phyloP scores from a whole-genome alignment of 2,888 invertebrate genomes.

The Harpagoxenus sublaevis region DNA sequence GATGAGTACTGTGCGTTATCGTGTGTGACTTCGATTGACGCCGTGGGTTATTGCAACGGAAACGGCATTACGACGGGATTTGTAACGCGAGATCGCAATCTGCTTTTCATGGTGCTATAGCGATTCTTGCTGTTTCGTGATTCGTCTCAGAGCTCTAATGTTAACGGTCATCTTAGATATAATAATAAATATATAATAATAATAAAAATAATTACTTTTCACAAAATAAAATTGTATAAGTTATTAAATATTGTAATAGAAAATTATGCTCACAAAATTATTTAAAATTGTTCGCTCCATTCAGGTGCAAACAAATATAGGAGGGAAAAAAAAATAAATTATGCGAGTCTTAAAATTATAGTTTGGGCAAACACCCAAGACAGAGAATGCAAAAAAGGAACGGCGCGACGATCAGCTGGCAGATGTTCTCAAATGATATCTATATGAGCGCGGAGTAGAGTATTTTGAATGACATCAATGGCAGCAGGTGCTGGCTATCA shows the following conservation, averaged over 20 bases:
- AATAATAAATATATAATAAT: not conserved
- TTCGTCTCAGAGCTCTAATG: not conserved
- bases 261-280: not conserved
- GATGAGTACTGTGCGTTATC: slow-evolving; percentile 41
- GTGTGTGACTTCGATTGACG: slow-evolving; percentile 34
- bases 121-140: not conserved
- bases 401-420: slow-evolving; percentile 37
- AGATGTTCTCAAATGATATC: slow-evolving; percentile 67
- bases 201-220: not conserved
- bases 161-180: not conserved
- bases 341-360: not conserved
- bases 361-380: not conserved
- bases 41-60: slow-evolving; percentile 24
- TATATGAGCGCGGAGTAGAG: slow-evolving; percentile 36
- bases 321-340: not conserved
- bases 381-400: slow-evolving; percentile 1
- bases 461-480: slow-evolving; percentile 51
- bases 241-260: not conserved
- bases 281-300: not conserved
- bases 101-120: not conserved
- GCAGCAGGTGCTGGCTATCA: slow-evolving; percentile 66
- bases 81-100: slow-evolving; percentile 10
- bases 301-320: not conserved
- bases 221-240: not conserved
- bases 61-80: slow-evolving; percentile 17